Evolutionary conservation across 1,140 invertebrate species (phyloP), one percentile per base, ranked within the genome.

Genomic region (Apocrypta bakeri): DNA sequence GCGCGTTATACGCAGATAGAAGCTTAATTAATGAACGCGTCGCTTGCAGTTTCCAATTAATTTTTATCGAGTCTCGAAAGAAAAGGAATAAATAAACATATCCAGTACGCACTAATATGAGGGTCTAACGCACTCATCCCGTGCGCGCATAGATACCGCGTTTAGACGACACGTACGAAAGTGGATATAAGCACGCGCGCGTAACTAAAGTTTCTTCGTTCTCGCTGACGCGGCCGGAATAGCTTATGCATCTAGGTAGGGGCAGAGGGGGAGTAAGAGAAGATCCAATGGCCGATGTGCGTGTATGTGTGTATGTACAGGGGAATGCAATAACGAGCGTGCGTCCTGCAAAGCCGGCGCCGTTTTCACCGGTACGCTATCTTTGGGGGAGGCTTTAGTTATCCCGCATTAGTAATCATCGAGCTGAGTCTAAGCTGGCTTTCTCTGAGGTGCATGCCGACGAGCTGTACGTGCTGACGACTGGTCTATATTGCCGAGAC

Each of bases 131-230:
- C n/a, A 37, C 63, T 25, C 63, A 24, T 25, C 8, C 21, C 63
- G 3, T 17, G 4, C n/a, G 25, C 68, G 86, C 85, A 86, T 85
- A 72, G 80, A 84, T 87, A 86, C 87, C 85, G 86, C 86, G 87
- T 87, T 90, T 90, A 89, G 86, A 74, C 64, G 84, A 88, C 90
- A 91, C 90, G 90, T 91, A 91, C 88, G 86, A 90, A 90, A 90
- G 87, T 90, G 88, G 88, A 91, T 91, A 76, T 76, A 90, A 90
- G 87, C 89, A 89, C 88, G 85, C 84, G 75, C 66, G 80, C 31
- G 24, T 25, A 48, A 66, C 17, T 68, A 79, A 83, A 83, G 82
- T 83, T 83, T 83, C 82, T 78, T 83, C 83, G 84, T 83, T 89
- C 86, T 87, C 84, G 84, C 84, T 88, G 89, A 90, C 89, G 88